These are phyloP conservation scores for Rattus norvegicus DNA, from an alignment of 2,113 vertebrate genomes.

Conservation along the genomic window DNA sequence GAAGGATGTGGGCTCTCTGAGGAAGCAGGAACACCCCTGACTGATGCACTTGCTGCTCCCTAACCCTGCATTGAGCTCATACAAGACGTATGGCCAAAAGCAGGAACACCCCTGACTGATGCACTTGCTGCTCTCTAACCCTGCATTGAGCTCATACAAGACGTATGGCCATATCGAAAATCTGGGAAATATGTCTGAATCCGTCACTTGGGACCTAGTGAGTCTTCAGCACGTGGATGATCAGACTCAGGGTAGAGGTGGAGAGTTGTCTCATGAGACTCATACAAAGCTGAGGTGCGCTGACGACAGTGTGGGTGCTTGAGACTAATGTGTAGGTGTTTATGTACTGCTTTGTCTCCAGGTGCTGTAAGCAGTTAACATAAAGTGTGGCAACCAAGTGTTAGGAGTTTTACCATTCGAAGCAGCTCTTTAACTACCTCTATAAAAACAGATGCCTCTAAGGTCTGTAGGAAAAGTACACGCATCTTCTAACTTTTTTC, in stretches of 20 bases:
- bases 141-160: background rate
- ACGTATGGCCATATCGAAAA: background rate
- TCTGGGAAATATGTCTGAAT: background rate
- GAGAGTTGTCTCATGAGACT: background rate
- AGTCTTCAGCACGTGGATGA: background rate
- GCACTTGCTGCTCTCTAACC: background rate
- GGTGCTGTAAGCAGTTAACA: background rate
- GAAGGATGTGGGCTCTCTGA: background rate
- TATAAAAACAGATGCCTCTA: background rate
- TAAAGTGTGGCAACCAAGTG: background rate
- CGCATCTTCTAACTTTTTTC: conserved; percentile 51
- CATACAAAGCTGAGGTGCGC: background rate
- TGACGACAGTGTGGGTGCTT: background rate
- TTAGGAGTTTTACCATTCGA: background rate
- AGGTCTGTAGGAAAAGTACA: conserved; percentile 11
- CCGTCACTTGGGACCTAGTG: background rate
- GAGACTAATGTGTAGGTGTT: background rate
- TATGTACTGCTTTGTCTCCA: background rate
- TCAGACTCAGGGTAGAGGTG: no score
- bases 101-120: background rate
- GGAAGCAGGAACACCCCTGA: background rate
- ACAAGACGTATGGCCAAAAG: no score
- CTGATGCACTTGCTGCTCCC: background rate
- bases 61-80: no score
- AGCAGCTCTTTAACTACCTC: background rate